Evolutionary conservation across 2,113 vertebrate species (phyloP).

Genomic region (Prunella himalayana): DNA sequence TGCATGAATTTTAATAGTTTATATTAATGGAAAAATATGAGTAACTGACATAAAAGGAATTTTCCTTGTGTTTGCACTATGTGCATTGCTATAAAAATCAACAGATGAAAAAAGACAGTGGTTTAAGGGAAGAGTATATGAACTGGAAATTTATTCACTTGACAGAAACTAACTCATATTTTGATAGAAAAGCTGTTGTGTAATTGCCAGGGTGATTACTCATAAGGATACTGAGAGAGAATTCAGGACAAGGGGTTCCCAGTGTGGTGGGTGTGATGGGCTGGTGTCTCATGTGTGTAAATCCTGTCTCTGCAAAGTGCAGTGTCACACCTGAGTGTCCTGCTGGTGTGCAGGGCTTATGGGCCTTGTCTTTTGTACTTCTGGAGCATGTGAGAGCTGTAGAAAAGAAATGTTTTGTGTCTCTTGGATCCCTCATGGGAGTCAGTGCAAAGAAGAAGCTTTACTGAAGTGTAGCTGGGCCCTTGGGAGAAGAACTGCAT

Average conservation of each 20-base stretch:
- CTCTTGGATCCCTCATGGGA: background rate
- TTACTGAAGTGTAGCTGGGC: background rate
- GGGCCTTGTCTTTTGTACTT: too few species aligned
- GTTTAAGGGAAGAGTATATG: slow-evolving; percentile 42
- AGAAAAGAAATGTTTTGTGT: background rate
- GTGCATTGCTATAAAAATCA: slow-evolving; percentile 66
- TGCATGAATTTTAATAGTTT: slow-evolving; percentile 78
- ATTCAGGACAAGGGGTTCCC: background rate
- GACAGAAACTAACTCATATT: background rate
- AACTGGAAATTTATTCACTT: background rate
- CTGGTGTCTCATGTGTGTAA: background rate
- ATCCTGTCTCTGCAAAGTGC: background rate
- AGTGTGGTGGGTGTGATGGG: background rate
- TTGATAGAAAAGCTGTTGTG: background rate
- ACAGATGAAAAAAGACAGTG: slow-evolving; percentile 67
- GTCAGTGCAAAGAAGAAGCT: background rate
- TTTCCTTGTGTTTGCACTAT: slow-evolving; percentile 68
- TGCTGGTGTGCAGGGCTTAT: background rate
- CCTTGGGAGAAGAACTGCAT: background rate
- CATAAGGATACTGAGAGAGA: background rate
- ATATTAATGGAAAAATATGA: slow-evolving; percentile 79
- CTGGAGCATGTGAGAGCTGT: background rate
- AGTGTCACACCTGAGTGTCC: background rate
- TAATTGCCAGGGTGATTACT: background rate
- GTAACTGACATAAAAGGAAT: slow-evolving; percentile 78